Percentiles rank a stretch among this genome's conserved stretches.
Conservation (phyloP, 2,888 invertebrate species). For the Caenorhabditis sp. region DNA sequence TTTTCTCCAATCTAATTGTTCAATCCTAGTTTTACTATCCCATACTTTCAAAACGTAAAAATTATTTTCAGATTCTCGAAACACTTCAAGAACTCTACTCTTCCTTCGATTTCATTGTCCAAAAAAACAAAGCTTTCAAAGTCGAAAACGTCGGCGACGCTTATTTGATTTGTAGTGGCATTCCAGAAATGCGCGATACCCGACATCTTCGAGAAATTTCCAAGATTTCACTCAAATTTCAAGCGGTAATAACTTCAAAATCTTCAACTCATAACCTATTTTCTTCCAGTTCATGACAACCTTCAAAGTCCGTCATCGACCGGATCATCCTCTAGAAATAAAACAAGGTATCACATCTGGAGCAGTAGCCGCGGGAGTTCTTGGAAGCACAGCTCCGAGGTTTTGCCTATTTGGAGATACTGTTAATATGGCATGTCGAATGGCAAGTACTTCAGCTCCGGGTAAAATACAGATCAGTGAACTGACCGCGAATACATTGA, state of each 20-base stretch:
- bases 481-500: conserved; percentile 24
- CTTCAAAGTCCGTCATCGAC: conserved; percentile 47
- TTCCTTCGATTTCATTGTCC: conserved; percentile 50
- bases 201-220: conserved; percentile 47
- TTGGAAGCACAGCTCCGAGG: conserved; percentile 48
- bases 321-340: conserved; percentile 34
- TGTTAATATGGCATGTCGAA: conserved; percentile 55
- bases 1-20: too few species aligned
- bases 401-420: conserved; percentile 58
- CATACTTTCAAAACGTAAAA: too few species aligned
- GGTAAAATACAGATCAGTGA: conserved; percentile 53
- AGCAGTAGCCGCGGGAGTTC: conserved; percentile 52
- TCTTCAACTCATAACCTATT: background rate
- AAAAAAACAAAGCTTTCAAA: conserved; percentile 51
- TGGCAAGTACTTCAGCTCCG: conserved; percentile 46
- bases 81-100: conserved; percentile 55
- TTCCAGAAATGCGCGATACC: conserved; percentile 42
- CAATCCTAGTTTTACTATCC: too few species aligned
- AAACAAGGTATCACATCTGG: conserved; percentile 53
- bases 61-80: conserved; percentile 44
- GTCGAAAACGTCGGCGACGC: conserved; percentile 59
- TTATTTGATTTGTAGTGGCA: conserved; percentile 53
- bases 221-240: conserved; percentile 42
- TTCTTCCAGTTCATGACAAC: conserved; percentile 35
- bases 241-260: conserved; percentile 19